phyloP scores from a whole-genome alignment of 2,888 invertebrate genomes.

The Psylliodes chrysocephalus region DNA sequence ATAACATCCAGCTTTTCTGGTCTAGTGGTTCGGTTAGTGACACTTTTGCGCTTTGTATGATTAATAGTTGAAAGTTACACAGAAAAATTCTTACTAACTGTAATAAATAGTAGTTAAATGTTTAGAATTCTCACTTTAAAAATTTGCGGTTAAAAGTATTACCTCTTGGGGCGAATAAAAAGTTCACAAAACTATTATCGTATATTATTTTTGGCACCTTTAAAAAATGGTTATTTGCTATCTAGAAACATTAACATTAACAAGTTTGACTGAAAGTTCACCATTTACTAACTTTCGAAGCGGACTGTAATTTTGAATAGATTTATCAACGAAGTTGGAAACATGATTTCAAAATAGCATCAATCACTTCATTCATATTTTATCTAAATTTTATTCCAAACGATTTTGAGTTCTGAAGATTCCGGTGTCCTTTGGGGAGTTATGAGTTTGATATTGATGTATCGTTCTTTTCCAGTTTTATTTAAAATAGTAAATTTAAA shows the following conservation, averaged over 20 bases:
- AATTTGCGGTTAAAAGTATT: neutral
- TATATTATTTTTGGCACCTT: neutral
- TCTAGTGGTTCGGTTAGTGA: neutral
- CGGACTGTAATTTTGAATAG: neutral
- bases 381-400: slow-evolving; percentile 1
- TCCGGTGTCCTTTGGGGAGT: neutral
- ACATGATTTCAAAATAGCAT: neutral
- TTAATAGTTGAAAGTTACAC: slow-evolving; percentile 1
- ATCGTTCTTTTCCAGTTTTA: neutral
- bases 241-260: neutral
- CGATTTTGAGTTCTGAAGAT: slow-evolving; percentile 1
- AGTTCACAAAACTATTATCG: neutral
- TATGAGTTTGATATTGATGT: slow-evolving; percentile 1
- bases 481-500: too few species aligned
- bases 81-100: neutral
- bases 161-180: too few species aligned
- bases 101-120: slow-evolving; percentile 2
- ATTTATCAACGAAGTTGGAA: slow-evolving; percentile 3
- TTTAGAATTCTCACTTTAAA: neutral
- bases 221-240: neutral
- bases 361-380: slow-evolving; percentile 1
- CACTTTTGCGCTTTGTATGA: slow-evolving; percentile 6
- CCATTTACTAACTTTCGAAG: slow-evolving; percentile 1
- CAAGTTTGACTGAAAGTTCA: too few species aligned
- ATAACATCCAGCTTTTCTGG: neutral